Conservation (phyloP, 2,797 vertebrate species). For the Anguilla marmorata region DNA sequence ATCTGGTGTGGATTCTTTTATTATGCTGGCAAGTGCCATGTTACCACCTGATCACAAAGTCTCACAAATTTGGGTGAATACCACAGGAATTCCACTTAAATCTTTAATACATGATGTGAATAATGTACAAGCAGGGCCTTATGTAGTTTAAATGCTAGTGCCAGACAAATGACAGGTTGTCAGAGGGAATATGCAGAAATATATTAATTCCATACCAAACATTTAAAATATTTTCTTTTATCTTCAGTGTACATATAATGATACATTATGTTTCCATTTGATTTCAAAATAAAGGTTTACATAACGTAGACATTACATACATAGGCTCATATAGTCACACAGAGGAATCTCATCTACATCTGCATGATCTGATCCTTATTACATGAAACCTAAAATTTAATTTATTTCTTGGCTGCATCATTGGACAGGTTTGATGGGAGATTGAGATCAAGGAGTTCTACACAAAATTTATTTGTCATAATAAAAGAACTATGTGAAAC, state of each 20-base stretch:
- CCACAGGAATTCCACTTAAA: conserved; percentile 9
- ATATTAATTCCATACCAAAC: neutral
- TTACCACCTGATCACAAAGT: neutral
- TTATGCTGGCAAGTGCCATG: neutral
- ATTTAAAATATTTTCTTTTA: neutral
- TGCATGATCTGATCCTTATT: neutral
- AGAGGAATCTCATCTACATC: neutral
- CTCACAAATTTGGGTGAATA: neutral
- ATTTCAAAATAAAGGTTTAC: neutral
- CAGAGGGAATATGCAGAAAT: neutral
- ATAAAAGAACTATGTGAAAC: conserved; percentile 10
- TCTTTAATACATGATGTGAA: neutral
- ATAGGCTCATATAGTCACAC: neutral
- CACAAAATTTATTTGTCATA: neutral
- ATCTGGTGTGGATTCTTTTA: neutral
- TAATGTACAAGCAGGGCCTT: neutral
- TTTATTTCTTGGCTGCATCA: neutral
- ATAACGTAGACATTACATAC: neutral
- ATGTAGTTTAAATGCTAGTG: neutral
- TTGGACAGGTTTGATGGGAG: neutral
- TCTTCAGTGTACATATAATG: neutral
- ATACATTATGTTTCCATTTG: neutral
- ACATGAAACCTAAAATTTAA: neutral
- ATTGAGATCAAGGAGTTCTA: neutral
- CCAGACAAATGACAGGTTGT: neutral